Percentiles rank a stretch among this genome's conserved stretches.
Evolutionary conservation across 2,888 invertebrate species (phyloP).

Genomic region (Spialia ferax): DNA sequence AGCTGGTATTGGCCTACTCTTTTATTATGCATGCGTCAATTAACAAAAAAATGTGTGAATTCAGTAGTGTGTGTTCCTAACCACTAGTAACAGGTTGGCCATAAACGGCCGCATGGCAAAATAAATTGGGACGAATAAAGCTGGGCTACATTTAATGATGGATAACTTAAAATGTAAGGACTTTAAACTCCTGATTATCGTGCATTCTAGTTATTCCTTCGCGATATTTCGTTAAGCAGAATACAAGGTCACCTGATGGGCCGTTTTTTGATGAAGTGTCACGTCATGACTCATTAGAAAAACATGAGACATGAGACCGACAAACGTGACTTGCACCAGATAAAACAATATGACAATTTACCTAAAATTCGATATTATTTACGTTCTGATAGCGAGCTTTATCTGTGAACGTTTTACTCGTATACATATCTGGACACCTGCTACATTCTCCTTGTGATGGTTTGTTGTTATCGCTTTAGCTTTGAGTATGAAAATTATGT

Average conservation of each 20-base stretch:
- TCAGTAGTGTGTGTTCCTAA: too few relatives aligned
- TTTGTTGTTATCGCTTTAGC: neutral
- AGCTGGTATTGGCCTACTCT: neutral
- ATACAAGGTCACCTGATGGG: neutral
- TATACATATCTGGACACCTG: neutral
- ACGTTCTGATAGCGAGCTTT: neutral
- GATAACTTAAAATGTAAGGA: too few relatives aligned
- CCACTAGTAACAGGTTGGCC: too few relatives aligned
- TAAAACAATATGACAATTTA: constrained; percentile 1
- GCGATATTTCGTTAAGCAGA: neutral
- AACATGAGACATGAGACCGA: neutral
- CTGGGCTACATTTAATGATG: too few relatives aligned
- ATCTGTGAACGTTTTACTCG: neutral
- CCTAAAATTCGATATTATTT: neutral
- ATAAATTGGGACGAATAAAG: too few relatives aligned
- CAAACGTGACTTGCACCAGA: neutral
- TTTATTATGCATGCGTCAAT: neutral
- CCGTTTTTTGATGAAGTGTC: neutral
- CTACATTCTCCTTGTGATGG: neutral
- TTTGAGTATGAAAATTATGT: neutral
- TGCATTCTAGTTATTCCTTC: neutral
- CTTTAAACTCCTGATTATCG: too few relatives aligned
- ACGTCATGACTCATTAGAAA: neutral
- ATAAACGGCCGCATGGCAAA: too few relatives aligned
- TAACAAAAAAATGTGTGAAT: neutral